Percentiles rank a stretch among this genome's conserved stretches.
Evolutionary conservation across 2,888 invertebrate genomes (phyloP).

Genomic region (Drosophila algonquin): DNA sequence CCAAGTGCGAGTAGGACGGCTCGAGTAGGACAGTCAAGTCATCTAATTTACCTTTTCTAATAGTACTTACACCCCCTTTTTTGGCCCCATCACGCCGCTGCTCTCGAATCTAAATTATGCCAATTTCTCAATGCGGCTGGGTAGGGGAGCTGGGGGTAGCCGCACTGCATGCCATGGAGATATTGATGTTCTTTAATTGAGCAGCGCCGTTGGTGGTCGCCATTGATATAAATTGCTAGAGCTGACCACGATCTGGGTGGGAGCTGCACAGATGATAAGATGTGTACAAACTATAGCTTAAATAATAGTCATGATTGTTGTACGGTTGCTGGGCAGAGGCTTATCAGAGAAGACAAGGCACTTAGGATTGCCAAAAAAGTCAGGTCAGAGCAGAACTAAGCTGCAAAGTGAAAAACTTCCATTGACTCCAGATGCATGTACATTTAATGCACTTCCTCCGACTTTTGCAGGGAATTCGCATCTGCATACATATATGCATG

Average conservation of each 20-base stretch:
- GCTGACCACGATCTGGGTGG: conserved; percentile 14
- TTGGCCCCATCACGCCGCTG: conserved; percentile 14
- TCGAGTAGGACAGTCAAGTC: too few relatives aligned
- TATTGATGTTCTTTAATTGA: conserved; percentile 72
- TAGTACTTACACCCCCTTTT: neutral
- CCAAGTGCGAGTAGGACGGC: neutral
- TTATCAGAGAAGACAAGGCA: neutral
- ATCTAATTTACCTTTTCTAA: neutral
- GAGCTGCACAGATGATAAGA: conserved; percentile 14
- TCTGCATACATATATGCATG: conserved; percentile 32
- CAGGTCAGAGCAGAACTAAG: neutral
- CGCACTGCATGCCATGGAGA: neutral
- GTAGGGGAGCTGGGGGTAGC: neutral
- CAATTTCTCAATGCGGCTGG: conserved; percentile 54
- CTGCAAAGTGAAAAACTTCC: neutral
- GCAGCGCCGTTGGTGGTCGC: conserved; percentile 55
- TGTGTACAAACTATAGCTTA: neutral
- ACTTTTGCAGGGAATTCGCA: conserved; percentile 25
- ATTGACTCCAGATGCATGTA: conserved; percentile 20
- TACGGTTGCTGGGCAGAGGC: neutral
- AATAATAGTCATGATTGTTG: neutral
- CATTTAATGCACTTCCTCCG: conserved; percentile 68
- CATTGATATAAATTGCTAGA: conserved; percentile 54
- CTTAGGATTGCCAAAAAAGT: conserved; percentile 12
- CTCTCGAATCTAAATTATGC: conserved; percentile 65